Percentiles rank a stretch among this genome's conserved stretches.
These are phyloP conservation scores for Philotrypesis tridentata DNA, from an alignment of 1,140 invertebrate species.

Conservation along the genomic window DNA sequence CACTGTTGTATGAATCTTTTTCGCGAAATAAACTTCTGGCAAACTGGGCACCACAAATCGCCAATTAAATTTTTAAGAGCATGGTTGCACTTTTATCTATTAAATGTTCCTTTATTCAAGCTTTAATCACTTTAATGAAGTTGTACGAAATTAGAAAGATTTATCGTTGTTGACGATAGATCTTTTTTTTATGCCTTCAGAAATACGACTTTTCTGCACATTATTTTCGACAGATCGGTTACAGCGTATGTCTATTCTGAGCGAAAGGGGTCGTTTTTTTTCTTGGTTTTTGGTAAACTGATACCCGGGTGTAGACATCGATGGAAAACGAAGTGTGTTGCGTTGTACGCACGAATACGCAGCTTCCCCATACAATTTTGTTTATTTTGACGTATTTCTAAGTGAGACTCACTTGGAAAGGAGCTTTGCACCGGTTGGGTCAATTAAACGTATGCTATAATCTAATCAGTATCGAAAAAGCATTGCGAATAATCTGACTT, in stretches of 20 bases:
- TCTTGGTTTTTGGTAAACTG: too few species aligned
- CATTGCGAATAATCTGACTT: background rate
- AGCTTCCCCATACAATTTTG: too few species aligned
- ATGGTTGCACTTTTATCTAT: background rate
- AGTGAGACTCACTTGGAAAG: too few species aligned
- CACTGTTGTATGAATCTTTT: conserved; percentile 27
- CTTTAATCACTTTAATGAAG: background rate
- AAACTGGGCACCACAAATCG: background rate
- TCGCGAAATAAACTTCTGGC: conserved; percentile 4
- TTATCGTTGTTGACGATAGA: background rate
- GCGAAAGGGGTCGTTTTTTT: too few species aligned
- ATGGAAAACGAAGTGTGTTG: background rate
- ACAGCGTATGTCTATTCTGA: too few species aligned
- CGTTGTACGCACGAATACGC: too few species aligned
- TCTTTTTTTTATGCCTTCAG: background rate
- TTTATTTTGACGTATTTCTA: too few species aligned
- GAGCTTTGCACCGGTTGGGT: too few species aligned
- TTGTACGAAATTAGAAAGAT: conserved; percentile 30
- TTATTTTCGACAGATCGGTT: background rate
- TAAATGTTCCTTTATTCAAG: conserved; percentile 42
- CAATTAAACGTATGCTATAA: background rate
- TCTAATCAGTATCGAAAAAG: background rate
- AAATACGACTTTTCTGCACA: background rate
- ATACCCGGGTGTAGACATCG: background rate
- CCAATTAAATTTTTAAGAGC: conserved; percentile 38